Evolutionary conservation across 2,888 invertebrate genomes (phyloP).

Genomic region (Eretmocerus hayati): DNA sequence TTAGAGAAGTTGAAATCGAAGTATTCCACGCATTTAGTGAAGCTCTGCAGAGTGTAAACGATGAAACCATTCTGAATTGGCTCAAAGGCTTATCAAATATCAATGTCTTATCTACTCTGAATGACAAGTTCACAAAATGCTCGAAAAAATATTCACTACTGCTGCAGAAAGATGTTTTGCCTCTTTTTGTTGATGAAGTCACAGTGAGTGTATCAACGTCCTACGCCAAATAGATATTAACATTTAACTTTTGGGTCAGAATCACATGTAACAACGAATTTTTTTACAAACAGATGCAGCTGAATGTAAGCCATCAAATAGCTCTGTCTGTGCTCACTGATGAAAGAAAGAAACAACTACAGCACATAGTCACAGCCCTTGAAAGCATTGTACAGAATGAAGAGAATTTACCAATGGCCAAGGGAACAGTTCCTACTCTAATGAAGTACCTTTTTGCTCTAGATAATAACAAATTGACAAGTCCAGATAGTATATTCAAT

Average conservation of each 20-base stretch:
- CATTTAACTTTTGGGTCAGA: too few relatives aligned
- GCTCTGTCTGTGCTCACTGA: slow-evolving; percentile 31
- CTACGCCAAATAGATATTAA: too few relatives aligned
- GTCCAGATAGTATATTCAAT: slow-evolving; percentile 29
- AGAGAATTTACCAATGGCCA: slow-evolving; percentile 6
- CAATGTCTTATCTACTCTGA: slow-evolving; percentile 27
- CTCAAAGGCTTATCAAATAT: slow-evolving; percentile 25
- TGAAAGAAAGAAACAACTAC: slow-evolving; percentile 24
- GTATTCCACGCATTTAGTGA: slow-evolving; percentile 27
- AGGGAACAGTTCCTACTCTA: slow-evolving; percentile 20
- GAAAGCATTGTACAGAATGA: slow-evolving; percentile 32
- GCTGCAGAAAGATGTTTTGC: slow-evolving; percentile 16
- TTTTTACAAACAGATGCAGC: slow-evolving; percentile 29
- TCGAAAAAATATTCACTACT: slow-evolving; percentile 27
- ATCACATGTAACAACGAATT: too few relatives aligned
- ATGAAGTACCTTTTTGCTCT: slow-evolving; percentile 29
- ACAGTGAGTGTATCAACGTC: too few relatives aligned
- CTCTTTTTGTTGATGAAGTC: too few relatives aligned
- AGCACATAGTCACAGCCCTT: slow-evolving; percentile 31
- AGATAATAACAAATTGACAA: slow-evolving; percentile 25
- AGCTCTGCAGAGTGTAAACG: slow-evolving; percentile 14
- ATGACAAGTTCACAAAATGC: slow-evolving; percentile 20
- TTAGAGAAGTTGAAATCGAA: slow-evolving; percentile 31
- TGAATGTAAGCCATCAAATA: slow-evolving; percentile 31
- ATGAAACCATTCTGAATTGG: slow-evolving; percentile 27